These are phyloP conservation scores for Ephydatia muelleri DNA, from an alignment of 37 sponge, comb jelly and placozoan species.

Conservation along the genomic window DNA sequence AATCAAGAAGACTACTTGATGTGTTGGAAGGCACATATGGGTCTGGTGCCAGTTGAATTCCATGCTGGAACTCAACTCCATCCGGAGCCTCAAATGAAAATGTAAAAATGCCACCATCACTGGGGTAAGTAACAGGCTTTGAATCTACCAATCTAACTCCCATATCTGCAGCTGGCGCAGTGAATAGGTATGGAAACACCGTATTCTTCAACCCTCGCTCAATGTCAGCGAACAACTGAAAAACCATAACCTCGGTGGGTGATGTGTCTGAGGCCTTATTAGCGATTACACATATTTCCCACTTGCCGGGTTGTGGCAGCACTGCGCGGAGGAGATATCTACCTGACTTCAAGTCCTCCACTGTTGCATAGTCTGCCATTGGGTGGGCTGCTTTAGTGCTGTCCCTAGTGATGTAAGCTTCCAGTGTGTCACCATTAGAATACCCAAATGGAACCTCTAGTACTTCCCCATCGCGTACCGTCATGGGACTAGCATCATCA, in stretches of 20 bases:
- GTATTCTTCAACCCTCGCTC: neutral
- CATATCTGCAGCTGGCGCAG: neutral
- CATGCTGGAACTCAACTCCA: neutral
- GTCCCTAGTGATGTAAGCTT: neutral
- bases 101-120: neutral
- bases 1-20: neutral
- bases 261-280: neutral
- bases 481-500: neutral
- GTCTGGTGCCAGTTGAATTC: neutral
- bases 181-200: neutral
- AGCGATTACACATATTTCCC: slow-evolving; percentile 16
- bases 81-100: neutral
- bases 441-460: slow-evolving; percentile 5
- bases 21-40: neutral
- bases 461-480: neutral
- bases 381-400: neutral
- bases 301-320: slow-evolving; percentile 34
- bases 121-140: neutral
- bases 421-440: neutral
- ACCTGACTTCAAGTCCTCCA: neutral
- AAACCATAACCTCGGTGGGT: neutral
- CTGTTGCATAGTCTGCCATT: neutral
- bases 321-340: slow-evolving; percentile 4
- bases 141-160: neutral
- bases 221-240: slow-evolving; percentile 2